Evolutionary conservation across 2,113 vertebrate species (phyloP).

Genomic region (Oxygymnocypris stewartii): DNA sequence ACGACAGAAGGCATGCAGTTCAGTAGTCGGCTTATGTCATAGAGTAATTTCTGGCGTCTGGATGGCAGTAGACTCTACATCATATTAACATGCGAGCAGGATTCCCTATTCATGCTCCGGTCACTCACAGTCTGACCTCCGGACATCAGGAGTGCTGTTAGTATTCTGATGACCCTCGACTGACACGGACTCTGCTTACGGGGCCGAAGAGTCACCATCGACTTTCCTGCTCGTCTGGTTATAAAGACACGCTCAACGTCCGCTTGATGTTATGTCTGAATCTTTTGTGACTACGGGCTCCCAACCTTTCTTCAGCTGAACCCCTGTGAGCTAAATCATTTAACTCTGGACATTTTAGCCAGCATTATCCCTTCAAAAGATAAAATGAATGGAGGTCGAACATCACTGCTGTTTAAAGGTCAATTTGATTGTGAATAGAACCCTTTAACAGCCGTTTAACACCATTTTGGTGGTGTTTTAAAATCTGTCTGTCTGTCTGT

Average conservation of each 20-base stretch:
- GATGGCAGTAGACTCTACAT: background rate
- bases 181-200: background rate
- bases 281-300: background rate
- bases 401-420: too few relatives aligned
- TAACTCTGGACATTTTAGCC: background rate
- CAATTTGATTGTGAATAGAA: too few relatives aligned
- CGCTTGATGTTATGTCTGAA: background rate
- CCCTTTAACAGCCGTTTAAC: too few relatives aligned
- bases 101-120: background rate
- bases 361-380: background rate
- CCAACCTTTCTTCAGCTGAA: background rate
- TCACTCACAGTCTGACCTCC: background rate
- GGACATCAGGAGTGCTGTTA: background rate
- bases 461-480: too few relatives aligned
- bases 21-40: background rate
- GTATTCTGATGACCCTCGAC: conserved; percentile 8
- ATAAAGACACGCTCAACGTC: background rate
- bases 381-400: too few relatives aligned
- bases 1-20: too few relatives aligned
- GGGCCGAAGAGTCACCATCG: background rate
- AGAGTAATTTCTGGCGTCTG: background rate
- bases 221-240: background rate
- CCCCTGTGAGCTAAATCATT: background rate
- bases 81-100: background rate
- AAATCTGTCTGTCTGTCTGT: too few relatives aligned